Conservation (phyloP, 2,113 vertebrate species). For the Dicaeum eximium region DNA sequence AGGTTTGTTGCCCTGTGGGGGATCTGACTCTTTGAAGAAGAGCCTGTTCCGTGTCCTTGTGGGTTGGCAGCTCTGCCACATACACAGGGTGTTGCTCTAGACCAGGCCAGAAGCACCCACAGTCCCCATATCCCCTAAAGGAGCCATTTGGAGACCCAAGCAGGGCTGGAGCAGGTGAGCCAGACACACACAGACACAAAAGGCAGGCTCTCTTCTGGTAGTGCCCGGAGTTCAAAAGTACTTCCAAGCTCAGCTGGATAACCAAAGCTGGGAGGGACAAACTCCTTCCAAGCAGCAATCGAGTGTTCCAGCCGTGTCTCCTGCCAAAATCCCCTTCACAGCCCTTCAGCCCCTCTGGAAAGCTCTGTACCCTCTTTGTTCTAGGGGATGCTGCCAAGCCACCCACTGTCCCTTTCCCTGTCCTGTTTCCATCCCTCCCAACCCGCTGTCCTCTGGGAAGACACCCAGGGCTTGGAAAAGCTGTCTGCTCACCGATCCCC, state of each 20-base stretch:
- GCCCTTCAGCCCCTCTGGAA: neutral
- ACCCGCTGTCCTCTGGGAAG: neutral
- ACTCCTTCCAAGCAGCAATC: neutral
- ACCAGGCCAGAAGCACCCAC: neutral
- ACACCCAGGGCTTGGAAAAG: neutral
- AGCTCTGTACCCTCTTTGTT: neutral
- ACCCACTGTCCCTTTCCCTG: neutral
- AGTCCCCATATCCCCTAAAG: neutral
- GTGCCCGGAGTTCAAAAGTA: neutral
- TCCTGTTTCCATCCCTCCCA: neutral
- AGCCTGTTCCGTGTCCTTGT: accelerated
- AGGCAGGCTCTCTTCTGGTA: neutral
- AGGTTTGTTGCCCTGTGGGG: neutral
- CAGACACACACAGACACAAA: neutral
- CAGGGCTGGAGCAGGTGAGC: neutral
- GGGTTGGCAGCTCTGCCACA: neutral
- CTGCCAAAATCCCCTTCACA: neutral
- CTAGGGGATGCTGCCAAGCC: neutral
- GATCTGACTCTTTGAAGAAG: neutral
- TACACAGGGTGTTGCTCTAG: neutral
- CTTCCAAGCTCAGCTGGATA: neutral
- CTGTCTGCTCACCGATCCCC: slow-evolving; percentile 75
- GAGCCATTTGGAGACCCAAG: neutral
- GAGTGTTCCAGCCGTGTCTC: neutral
- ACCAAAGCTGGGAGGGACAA: neutral